phyloP scores from a whole-genome alignment of 2,797 vertebrate species.

The Lycodopsis pacificus region DNA sequence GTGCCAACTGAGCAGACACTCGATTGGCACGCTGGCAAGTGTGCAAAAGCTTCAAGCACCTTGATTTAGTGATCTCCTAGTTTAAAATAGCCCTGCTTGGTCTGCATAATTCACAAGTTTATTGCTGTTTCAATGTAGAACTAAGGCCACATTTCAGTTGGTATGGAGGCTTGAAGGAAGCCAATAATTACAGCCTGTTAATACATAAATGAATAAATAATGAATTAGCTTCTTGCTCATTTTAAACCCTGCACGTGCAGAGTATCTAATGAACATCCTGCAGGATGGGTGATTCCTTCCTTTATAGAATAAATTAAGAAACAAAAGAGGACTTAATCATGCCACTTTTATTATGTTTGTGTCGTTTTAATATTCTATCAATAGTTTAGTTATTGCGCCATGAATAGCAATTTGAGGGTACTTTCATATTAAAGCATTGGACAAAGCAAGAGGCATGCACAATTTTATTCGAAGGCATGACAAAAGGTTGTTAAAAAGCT shows the following conservation, averaged over 20 bases:
- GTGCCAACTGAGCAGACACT: conserved; percentile 4
- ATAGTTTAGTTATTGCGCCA: neutral
- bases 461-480: conserved; percentile 2
- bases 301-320: conserved; percentile 14
- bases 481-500: neutral
- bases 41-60: conserved; percentile 11
- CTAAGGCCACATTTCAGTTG: neutral
- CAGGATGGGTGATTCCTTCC: conserved; percentile 17
- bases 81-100: conserved; percentile 24
- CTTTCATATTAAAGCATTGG: conserved; percentile 19
- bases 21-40: conserved; percentile 16
- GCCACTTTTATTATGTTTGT: conserved; percentile 1
- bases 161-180: neutral
- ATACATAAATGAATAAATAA: too few species aligned
- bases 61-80: conserved; percentile 4
- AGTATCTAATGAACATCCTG: conserved; percentile 44
- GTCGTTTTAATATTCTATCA: neutral
- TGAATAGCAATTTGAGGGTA: conserved; percentile 10
- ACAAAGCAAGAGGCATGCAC: neutral
- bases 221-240: conserved; percentile 17
- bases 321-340: conserved; percentile 24
- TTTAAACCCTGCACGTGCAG: conserved; percentile 19
- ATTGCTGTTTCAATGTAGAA: conserved; percentile 8
- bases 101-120: conserved; percentile 21
- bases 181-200: conserved; percentile 13